phyloP scores from a whole-genome alignment of 1,140 invertebrate genomes.

The Carposina sasakii region DNA sequence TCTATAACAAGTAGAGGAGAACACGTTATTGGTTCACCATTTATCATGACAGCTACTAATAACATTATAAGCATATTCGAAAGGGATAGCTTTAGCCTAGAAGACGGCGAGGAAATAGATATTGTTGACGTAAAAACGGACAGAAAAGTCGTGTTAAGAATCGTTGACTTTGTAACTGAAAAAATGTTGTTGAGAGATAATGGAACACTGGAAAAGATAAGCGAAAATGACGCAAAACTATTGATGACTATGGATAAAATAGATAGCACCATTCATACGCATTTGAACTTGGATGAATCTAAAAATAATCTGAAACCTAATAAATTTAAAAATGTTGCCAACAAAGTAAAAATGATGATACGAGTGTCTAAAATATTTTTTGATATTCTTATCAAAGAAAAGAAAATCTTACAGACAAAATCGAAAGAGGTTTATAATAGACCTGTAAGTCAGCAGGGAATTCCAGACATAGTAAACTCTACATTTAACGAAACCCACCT shows the following conservation, averaged over 20 bases:
- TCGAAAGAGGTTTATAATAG: conserved; percentile 12
- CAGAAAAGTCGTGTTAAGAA: conserved; percentile 65
- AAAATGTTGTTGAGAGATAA: conserved; percentile 72
- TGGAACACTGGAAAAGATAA: conserved; percentile 66
- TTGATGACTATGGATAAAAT: conserved; percentile 39
- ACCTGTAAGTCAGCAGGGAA: conserved; percentile 32
- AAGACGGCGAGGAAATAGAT: conserved; percentile 66
- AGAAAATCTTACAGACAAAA: conserved; percentile 19
- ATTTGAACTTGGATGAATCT: conserved; percentile 5
- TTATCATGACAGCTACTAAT: conserved; percentile 54
- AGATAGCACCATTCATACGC: conserved; percentile 15
- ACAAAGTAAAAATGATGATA: conserved; percentile 46
- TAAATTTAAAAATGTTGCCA: conserved; percentile 39
- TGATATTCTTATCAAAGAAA: conserved; percentile 25
- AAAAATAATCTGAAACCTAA: conserved; percentile 7
- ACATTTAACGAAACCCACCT: conserved; percentile 44
- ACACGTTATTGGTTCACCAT: conserved; percentile 68
- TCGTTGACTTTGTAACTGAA: conserved; percentile 72
- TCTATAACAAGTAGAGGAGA: conserved; percentile 65
- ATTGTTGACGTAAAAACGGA: conserved; percentile 61
- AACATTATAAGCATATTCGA: conserved; percentile 49
- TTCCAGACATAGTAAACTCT: conserved; percentile 67
- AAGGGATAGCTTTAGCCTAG: conserved; percentile 51
- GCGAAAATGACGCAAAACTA: conserved; percentile 49
- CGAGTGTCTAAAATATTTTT: conserved; percentile 50